These are phyloP conservation scores for Eupleurogrammus muticus DNA, from an alignment of 2,797 vertebrate species.

Conservation along the genomic window DNA sequence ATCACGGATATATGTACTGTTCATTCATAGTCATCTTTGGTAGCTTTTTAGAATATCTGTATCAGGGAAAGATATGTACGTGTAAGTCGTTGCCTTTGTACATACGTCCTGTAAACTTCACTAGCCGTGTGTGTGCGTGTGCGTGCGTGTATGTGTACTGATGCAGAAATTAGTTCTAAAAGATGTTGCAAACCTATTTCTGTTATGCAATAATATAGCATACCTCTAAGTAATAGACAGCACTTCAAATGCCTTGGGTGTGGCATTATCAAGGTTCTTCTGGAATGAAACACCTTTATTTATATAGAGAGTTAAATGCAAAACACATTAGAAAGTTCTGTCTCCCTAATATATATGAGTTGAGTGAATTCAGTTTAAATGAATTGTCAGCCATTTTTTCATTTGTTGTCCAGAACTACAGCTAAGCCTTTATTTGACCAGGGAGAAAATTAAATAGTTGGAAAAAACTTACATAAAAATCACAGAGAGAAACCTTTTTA, in stretches of 20 bases:
- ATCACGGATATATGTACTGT: conserved; percentile 75
- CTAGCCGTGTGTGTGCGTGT: conserved; percentile 31
- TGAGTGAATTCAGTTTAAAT: conserved; percentile 18
- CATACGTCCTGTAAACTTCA: conserved; percentile 75
- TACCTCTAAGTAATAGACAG: conserved; percentile 55
- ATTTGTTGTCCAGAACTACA: conserved; percentile 43
- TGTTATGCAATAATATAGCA: conserved; percentile 67
- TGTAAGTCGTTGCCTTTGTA: conserved; percentile 80
- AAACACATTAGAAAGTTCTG: conserved; percentile 32
- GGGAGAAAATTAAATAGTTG: conserved; percentile 7
- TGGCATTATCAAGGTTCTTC: conserved; percentile 44
- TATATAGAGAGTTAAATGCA: conserved; percentile 39
- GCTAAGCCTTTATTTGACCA: conserved; percentile 42
- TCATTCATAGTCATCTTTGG: conserved; percentile 73
- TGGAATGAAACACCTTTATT: conserved; percentile 44
- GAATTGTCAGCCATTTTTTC: conserved; percentile 46
- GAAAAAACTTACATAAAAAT: conserved; percentile 1
- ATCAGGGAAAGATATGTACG: conserved; percentile 73
- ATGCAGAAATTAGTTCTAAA: conserved; percentile 15
- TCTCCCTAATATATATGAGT: not conserved
- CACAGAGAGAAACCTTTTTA: conserved; percentile 18
- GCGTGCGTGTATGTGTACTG: conserved; percentile 26
- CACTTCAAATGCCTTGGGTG: conserved; percentile 44
- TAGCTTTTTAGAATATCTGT: conserved; percentile 82
- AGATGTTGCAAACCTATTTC: conserved; percentile 55